Evolutionary conservation across 2,113 vertebrate genomes (phyloP).

Genomic region (Lophura nycthemera): DNA sequence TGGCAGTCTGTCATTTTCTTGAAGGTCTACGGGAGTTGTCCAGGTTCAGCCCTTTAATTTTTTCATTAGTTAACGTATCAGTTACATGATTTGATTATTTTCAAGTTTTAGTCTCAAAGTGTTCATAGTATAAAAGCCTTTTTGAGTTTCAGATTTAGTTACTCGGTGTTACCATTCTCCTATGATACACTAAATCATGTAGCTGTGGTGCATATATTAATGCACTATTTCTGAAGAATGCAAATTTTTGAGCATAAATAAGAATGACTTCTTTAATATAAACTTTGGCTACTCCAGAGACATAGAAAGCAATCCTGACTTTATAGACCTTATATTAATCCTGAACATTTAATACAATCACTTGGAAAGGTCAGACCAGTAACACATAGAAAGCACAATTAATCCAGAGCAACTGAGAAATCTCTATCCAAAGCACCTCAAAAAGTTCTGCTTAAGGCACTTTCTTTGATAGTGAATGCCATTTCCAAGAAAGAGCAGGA

Average conservation of each 20-base stretch:
- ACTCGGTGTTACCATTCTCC: background rate
- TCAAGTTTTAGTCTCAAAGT: background rate
- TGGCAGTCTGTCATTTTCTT: background rate
- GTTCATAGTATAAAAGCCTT: background rate
- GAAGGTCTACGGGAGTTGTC: background rate
- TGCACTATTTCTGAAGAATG: background rate
- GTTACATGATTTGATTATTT: background rate
- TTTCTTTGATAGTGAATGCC: background rate
- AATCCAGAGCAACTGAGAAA: background rate
- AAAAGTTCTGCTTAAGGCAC: background rate
- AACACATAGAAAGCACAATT: background rate
- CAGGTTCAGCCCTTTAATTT: background rate
- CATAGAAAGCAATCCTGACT: background rate
- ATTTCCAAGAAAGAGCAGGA: background rate
- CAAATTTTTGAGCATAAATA: fast-evolving
- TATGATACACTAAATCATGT: background rate
- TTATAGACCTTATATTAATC: background rate
- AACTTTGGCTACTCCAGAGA: background rate
- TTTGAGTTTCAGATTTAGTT: background rate
- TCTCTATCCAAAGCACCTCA: background rate
- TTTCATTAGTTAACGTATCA: background rate
- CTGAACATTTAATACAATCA: background rate
- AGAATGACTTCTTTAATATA: background rate
- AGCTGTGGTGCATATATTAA: background rate
- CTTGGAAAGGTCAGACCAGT: background rate